Percentiles rank a stretch among this genome's conserved stretches.
phyloP scores from a whole-genome alignment of 2,113 vertebrate genomes.

The Microtus pennsylvanicus region DNA sequence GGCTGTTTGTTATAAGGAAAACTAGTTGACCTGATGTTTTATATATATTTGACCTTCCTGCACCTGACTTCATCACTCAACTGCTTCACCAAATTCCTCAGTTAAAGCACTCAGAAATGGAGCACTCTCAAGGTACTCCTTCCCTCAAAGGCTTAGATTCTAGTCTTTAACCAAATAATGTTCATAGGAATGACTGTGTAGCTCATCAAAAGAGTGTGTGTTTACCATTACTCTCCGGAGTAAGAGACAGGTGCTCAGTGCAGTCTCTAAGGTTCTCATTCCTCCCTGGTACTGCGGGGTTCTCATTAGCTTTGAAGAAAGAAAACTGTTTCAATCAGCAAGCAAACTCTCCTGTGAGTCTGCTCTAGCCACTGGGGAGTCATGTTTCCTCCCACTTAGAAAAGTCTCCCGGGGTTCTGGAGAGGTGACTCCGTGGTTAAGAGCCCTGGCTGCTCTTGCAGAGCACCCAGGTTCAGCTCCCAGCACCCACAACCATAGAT shows the following conservation, averaged over 20 bases:
- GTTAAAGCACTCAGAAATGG: not conserved
- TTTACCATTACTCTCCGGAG: not conserved
- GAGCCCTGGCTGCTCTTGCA: not conserved
- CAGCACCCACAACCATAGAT: not conserved
- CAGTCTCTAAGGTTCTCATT: not conserved
- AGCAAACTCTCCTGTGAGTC: not conserved
- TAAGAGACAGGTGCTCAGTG: not conserved
- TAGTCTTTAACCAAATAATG: not conserved
- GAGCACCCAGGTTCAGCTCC: not conserved
- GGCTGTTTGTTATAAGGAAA: conserved; percentile 2
- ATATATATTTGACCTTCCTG: not conserved
- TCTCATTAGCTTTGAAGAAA: not conserved
- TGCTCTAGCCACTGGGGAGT: not conserved
- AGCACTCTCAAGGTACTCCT: not conserved
- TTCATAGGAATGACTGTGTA: not conserved
- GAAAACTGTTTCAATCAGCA: not conserved
- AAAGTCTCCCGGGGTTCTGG: not conserved
- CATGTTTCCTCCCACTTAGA: not conserved
- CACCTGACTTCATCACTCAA: not conserved
- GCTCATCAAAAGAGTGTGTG: not conserved
- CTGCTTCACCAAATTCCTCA: not conserved
- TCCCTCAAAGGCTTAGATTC: not conserved
- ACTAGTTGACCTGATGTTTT: not conserved
- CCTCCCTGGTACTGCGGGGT: not conserved
- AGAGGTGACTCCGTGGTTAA: not conserved